These are phyloP conservation scores for Brenthis ino DNA, from an alignment of 2,888 invertebrate genomes.

Conservation along the genomic window DNA sequence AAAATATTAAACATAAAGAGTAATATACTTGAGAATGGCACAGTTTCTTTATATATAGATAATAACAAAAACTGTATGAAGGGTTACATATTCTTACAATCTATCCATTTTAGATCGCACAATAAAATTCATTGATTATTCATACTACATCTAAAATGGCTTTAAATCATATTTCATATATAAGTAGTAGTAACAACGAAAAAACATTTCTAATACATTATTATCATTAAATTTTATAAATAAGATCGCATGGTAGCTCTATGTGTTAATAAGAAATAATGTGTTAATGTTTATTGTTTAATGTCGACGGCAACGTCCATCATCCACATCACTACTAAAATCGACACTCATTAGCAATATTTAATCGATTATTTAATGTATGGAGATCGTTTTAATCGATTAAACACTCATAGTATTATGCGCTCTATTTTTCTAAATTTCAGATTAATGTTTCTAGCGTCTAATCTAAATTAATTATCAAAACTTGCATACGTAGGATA, in stretches of 20 bases:
- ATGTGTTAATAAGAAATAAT: too few species aligned
- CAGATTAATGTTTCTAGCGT: slow-evolving; percentile 3
- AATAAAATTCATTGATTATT: background rate
- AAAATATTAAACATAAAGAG: background rate
- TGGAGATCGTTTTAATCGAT: background rate
- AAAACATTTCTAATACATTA: background rate
- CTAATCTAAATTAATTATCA: slow-evolving; percentile 6
- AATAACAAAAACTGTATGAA: background rate
- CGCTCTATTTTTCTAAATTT: slow-evolving; percentile 2
- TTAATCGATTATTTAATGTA: background rate
- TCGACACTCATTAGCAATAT: too few species aligned
- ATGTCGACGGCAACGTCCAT: too few species aligned
- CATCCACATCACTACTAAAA: too few species aligned
- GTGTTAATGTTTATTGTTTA: too few species aligned
- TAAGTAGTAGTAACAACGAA: background rate
- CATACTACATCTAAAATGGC: background rate
- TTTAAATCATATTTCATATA: background rate
- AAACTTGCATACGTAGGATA: slow-evolving; percentile 7
- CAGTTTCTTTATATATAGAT: slow-evolving; percentile 1
- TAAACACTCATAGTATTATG: slow-evolving; percentile 4
- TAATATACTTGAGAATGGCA: slow-evolving; percentile 9
- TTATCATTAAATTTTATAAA: background rate
- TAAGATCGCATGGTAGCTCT: too few species aligned
- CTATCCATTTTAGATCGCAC: background rate
- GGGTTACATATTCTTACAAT: background rate